Evolutionary conservation across 1,140 invertebrate genomes (phyloP), one percentile per base, ranked within the genome.

Genomic region (Drosophila tani): DNA sequence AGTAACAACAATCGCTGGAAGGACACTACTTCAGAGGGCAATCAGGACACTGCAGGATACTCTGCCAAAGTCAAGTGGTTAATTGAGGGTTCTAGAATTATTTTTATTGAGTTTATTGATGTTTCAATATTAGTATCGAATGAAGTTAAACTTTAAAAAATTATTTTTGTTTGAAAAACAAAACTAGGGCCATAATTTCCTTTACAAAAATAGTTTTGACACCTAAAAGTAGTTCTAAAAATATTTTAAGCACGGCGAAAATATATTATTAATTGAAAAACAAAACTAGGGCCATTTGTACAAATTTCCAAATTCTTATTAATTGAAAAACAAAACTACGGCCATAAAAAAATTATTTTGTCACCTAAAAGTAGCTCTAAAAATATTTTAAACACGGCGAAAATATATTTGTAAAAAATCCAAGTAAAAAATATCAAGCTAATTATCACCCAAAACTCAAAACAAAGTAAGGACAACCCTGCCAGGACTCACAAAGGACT

Each of bases 1-100:
- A 60, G 69, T 58, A 70, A 47, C 67, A 70, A 68, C 64, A 56
- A 55, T 55, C 19, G 12, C 63, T 43, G 29, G n/a, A 68, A 68
- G 49, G 63, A 67, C 41, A 14, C 14, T 14, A 21, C 58, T 64
- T 24, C 6, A 14, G 27, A 8, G 66, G 8, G 40, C n/a, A 15
- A 46, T 4, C 51, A 55, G 51, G 51, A 38, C 17, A 71, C 29
- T 14, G 17, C 12, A 15, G 50, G 32, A 73, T 73, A 73, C 69
- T 32, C 69, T 71, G 29, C 43, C 12, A 24, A 17, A 19, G 19
- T 43, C 29, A 53, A 62, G 40, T 65, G 19, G 56, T 8, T 43
- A 17, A 62, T 35, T 62, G n/a, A 21, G 2, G 29, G 38, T 9
- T 17, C 0, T 27, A n/a, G 15, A n/a, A 2, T 11, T 27, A 0